A percentile compares a stretch with the other conserved stretches of the same genome.
Evolutionary conservation across 2,888 invertebrate genomes (phyloP).

Genomic region (Acrocyrtus sp.): DNA sequence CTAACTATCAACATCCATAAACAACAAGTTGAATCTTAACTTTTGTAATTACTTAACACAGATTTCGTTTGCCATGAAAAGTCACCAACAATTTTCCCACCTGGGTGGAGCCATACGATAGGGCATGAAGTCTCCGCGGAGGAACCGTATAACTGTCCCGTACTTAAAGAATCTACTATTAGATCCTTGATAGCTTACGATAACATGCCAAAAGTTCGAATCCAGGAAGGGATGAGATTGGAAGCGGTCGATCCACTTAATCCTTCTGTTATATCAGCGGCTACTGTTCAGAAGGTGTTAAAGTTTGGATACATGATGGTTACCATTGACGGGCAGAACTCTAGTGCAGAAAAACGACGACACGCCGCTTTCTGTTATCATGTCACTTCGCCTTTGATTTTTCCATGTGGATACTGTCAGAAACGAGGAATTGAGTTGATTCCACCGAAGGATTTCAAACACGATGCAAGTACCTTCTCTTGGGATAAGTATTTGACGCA

Average conservation of each 20-base stretch:
- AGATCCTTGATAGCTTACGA: conserved; percentile 31
- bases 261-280: conserved; percentile 91
- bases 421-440: conserved; percentile 74
- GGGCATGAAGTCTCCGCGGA: conserved; percentile 81
- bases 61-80: conserved; percentile 97
- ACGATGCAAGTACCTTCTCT: conserved; percentile 71
- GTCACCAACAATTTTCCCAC: conserved; percentile 92
- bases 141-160: conserved; percentile 60
- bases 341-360: conserved; percentile 77
- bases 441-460: conserved; percentile 75
- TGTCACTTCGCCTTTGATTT: conserved; percentile 91
- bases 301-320: conserved; percentile 96
- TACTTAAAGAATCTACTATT: conserved; percentile 60
- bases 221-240: conserved; percentile 86
- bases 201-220: conserved; percentile 53
- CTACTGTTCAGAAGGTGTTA: conserved; percentile 92
- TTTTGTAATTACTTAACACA: conserved; percentile 58
- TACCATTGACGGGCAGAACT: conserved; percentile 94
- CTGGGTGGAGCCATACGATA: conserved; percentile 93
- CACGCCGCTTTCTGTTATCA: conserved; percentile 94
- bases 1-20: conserved; percentile 4
- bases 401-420: conserved; percentile 93
- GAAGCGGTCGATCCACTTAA: conserved; percentile 98
- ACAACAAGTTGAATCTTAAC: neutral
- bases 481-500: conserved; percentile 79